Percentiles rank a stretch among this genome's conserved stretches.
Conservation (phyloP, 2,113 vertebrate species). For the Drymodes brunneopygia region DNA sequence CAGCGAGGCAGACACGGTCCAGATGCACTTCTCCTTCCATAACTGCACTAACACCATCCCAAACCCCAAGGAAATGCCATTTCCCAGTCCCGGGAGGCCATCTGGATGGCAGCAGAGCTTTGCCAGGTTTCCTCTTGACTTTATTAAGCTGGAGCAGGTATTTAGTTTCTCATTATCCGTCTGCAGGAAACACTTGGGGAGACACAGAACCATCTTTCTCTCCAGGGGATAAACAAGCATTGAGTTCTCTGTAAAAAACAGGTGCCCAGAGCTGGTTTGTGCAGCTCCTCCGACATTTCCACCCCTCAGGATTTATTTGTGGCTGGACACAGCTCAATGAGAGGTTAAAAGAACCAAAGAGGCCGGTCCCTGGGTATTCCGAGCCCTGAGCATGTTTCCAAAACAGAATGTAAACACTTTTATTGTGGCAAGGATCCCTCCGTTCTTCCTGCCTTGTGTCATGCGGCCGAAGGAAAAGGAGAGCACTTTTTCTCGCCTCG, state of each 20-base stretch:
- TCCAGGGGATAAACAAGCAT: neutral
- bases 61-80: neutral
- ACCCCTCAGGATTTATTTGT: neutral
- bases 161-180: neutral
- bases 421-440: neutral
- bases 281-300: neutral
- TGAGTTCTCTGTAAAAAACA: neutral
- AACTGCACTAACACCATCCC: neutral
- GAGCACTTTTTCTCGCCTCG: neutral
- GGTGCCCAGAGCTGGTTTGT: neutral
- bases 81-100: neutral
- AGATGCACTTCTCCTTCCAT: neutral
- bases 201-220: neutral
- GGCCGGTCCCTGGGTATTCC: neutral
- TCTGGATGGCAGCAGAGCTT: neutral
- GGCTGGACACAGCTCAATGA: neutral
- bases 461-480: neutral
- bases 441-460: neutral
- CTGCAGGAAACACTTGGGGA: neutral
- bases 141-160: neutral
- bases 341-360: neutral
- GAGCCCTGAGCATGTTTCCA: neutral
- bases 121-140: neutral
- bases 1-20: neutral
- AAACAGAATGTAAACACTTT: slow-evolving; percentile 33